Evolutionary conservation across 2,888 invertebrate genomes (phyloP).

Genomic region (Conomelus anceps): DNA sequence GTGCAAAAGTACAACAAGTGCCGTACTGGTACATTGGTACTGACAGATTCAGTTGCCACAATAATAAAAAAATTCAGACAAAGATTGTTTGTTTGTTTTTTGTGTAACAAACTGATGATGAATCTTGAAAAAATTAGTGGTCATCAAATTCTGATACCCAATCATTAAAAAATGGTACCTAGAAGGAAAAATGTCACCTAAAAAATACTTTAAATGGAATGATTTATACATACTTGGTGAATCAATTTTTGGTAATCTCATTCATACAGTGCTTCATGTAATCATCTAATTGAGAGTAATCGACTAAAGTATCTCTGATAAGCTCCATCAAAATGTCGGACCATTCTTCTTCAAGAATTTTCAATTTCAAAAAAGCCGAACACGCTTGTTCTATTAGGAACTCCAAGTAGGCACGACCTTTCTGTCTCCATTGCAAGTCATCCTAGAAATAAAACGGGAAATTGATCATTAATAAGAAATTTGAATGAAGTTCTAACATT

Average conservation of each 20-base stretch:
- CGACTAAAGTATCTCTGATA: constrained; percentile 67
- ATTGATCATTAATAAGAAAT: background rate
- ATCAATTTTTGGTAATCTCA: constrained; percentile 44
- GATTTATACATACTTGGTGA: background rate
- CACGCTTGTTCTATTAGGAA: constrained; percentile 65
- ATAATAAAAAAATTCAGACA: too few species aligned
- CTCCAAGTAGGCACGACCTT: constrained; percentile 63
- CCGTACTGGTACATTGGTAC: too few species aligned
- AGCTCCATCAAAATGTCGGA: constrained; percentile 67
- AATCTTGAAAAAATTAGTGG: too few species aligned
- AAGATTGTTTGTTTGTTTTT: too few species aligned
- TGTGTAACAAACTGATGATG: too few species aligned
- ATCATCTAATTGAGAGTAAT: constrained; percentile 71
- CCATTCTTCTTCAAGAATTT: constrained; percentile 69
- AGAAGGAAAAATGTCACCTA: too few species aligned
- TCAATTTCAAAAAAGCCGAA: constrained; percentile 68
- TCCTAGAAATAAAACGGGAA: constrained; percentile 48
- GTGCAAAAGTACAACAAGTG: too few species aligned
- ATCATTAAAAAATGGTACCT: too few species aligned
- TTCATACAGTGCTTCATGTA: constrained; percentile 64
- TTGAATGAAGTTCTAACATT: background rate
- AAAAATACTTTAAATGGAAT: too few species aligned
- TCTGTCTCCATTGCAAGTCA: constrained; percentile 64
- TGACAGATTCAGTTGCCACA: too few species aligned
- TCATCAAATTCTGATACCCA: too few species aligned